Evolutionary conservation across 2,797 vertebrate genomes (phyloP), one percentile per base, ranked within the genome.

Genomic region (Sciaenops ocellatus): DNA sequence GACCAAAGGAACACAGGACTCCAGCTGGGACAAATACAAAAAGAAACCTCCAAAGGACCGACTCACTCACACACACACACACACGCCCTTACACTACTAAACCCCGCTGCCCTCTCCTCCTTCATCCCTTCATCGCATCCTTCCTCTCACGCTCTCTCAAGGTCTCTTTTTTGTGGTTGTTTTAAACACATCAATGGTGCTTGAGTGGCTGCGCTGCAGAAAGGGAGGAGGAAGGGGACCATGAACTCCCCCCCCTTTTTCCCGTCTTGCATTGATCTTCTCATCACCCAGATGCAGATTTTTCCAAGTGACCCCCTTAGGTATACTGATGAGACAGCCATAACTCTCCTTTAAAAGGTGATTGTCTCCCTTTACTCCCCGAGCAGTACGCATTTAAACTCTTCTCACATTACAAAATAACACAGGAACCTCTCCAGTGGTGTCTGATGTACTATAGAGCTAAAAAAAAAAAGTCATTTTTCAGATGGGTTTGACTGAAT

Each of bases 161-260:
- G 44, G 67, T 72, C 60, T 84, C 73, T 83, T 79, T 86, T 83
- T 90, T 90, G 82, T 88, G 90, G 90, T 73, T 38, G 79, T 78
- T 68, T 66, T 74, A 74, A 89, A 85, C 16, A 10, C 69, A 72
- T 86, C 78, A 86, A 61, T 84, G 56, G 77, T 28, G 16, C 63
- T 50, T 63, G 38, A 80, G 64, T 80, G 71, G 22, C 61, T 59
- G 44, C 38, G 26, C 61, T 56, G 66, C 64, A 71, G 74, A 81
- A 56, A 22, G 9, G 47, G 22, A 72, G 54, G 56, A 64, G 26
- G 61, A 9, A 46, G 59, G 38, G 7, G 50, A 78, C 47, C 41
- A 42, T n/a, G 77, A 72, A 63, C 34, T 51, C 64, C 61, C 73
- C 52, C 20, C 61, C 17, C 47, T 55, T 69, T 80, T 52, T 4